Base-by-base conservation (phyloP, 1,140 invertebrate genomes). In the Drosophila pseudoobscura region DNA sequence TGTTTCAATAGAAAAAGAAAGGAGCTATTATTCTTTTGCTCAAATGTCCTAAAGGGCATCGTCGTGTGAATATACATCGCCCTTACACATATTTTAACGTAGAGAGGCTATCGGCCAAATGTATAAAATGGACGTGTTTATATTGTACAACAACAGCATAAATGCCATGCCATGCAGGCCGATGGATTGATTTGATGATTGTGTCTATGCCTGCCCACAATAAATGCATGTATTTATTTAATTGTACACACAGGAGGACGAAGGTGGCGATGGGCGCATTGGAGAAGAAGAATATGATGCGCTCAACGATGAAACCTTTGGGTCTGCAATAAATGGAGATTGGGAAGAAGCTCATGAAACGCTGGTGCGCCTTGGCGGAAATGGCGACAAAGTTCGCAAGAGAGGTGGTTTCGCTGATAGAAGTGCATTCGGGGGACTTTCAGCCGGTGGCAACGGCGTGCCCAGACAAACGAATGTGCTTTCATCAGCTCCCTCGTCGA, bases 231-330 rank as follows among this genome's bases (percentile, higher is more conserved):
- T 55, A 31, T 50, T 59, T 44, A 20, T 22, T 51, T 15, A 35
- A 61, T 22, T 78, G 13, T 50, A 47, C 35, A 2, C 51, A 17
- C 53, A 80, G 77, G 90, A 90, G 45, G 90, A 90, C 26, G 93
- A 94, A 52, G 94, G 94, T 79, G 93, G 93, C 54, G 94, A 95
- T 50, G 94, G 94, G 43, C 92, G 93, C 57, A 77, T 90, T 50
- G 83, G 61, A 43, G 96, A 97, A 79, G 96, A 96, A 68, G 96
- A 97, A 78, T 97, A 97, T 92, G 96, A 97, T 93, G 95, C 96
- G 1, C 93, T 97, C 59, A 98, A 98, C 89, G 96, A 97, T 93
- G 96, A 97, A 92, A 98, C 97, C 1, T 97, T 98, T 92, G 96
- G 96, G 43, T 94, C 94, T 50, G 95, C 95, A 47, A 91, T 89